Percentiles rank a stretch among this genome's conserved stretches.
Conservation (phyloP, 2,113 vertebrate species). For the Chaenocephalus aceratus region DNA sequence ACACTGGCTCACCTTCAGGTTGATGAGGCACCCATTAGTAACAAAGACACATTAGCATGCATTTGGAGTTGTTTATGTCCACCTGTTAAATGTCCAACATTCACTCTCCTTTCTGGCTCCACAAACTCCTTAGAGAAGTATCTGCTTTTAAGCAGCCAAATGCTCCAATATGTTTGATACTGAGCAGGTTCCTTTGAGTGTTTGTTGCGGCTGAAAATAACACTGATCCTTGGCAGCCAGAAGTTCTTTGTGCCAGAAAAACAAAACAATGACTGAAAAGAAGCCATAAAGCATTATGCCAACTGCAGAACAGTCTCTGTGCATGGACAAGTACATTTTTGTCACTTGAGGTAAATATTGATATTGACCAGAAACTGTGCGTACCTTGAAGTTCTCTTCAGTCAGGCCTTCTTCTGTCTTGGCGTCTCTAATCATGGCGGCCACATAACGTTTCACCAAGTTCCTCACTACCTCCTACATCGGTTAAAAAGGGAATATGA, state of each 20-base stretch:
- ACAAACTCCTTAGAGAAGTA: not conserved
- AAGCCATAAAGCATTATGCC: not conserved
- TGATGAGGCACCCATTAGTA: not conserved
- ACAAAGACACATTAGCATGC: not conserved
- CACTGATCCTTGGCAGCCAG: no score
- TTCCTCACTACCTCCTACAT: conserved; percentile 96
- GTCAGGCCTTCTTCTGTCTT: conserved; percentile 99
- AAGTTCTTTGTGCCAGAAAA: not conserved
- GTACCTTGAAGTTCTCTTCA: conserved; percentile 98
- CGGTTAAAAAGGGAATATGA: conserved; percentile 3
- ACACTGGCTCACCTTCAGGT: not conserved
- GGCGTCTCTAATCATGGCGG: conserved; percentile 98
- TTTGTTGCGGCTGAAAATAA: no score
- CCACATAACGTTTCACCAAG: conserved; percentile 96
- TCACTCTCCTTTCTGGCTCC: not conserved
- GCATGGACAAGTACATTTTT: not conserved
- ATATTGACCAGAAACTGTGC: not conserved
- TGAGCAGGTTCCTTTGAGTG: not conserved
- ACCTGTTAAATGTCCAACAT: not conserved
- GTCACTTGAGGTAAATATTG: not conserved
- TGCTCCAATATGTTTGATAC: not conserved
- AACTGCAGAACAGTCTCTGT: not conserved
- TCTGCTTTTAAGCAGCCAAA: not conserved
- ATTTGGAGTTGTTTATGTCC: not conserved
- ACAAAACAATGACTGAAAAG: not conserved